These are phyloP conservation scores for Antigone vipio DNA, from an alignment of 2,113 vertebrate genomes.

Conservation along the genomic window DNA sequence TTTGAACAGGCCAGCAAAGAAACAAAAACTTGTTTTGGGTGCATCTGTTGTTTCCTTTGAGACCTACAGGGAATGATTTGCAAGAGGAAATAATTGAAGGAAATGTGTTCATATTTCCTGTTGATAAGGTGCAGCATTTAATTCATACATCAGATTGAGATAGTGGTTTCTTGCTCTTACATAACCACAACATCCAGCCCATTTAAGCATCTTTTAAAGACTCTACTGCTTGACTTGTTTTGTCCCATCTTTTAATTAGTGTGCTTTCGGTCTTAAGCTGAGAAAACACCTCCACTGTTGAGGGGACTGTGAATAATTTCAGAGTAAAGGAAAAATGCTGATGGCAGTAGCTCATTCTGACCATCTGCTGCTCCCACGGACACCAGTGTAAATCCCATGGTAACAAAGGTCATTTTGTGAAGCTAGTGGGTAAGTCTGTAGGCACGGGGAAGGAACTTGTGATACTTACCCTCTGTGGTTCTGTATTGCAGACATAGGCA, in stretches of 20 bases:
- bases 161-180: neutral
- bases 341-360: constrained; percentile 25
- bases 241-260: neutral
- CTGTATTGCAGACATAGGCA: neutral
- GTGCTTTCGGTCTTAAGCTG: neutral
- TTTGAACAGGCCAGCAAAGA: neutral
- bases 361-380: constrained; percentile 43
- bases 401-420: constrained; percentile 30
- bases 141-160: constrained; percentile 24
- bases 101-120: constrained; percentile 63
- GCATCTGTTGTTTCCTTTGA: constrained; percentile 47
- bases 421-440: neutral
- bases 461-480: neutral
- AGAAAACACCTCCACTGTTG: neutral
- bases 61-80: constrained; percentile 20
- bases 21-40: neutral
- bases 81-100: constrained; percentile 39
- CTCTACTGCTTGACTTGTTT: neutral
- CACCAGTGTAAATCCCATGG: neutral
- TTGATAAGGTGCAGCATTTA: constrained; percentile 11
- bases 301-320: neutral
- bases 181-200: neutral
- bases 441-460: neutral
- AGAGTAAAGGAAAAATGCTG: neutral
- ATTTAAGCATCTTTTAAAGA: neutral